Percentiles rank a stretch among this genome's conserved stretches.
Conservation (phyloP, 2,797 vertebrate genomes). For the Acanthurus lineatus region DNA sequence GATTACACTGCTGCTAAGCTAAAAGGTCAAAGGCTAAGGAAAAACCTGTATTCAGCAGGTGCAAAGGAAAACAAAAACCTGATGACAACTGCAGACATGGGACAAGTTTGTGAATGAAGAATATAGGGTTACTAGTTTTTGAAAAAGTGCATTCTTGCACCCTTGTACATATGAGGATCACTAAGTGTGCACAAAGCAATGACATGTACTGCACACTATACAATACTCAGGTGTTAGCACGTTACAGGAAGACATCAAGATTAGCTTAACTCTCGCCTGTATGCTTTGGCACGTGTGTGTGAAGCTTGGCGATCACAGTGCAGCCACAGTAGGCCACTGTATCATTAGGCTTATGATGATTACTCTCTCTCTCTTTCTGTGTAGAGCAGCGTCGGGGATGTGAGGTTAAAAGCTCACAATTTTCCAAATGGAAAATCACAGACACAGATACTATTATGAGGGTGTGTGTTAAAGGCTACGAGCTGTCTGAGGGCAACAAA, state of each 20-base stretch:
- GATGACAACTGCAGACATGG: background rate
- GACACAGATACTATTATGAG: constrained; percentile 83
- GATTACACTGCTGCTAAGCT: constrained; percentile 62
- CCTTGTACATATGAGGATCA: background rate
- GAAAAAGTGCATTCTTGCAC: background rate
- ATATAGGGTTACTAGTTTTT: constrained; percentile 9
- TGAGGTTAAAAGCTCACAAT: constrained; percentile 73
- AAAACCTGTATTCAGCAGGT: constrained; percentile 53
- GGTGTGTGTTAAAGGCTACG: constrained; percentile 68
- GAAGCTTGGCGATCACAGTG: constrained; percentile 51
- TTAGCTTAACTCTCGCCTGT: constrained; percentile 50
- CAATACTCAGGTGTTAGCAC: constrained; percentile 51
- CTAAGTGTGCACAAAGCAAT: constrained; percentile 23
- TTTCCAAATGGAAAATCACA: constrained; percentile 82
- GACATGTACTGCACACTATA: constrained; percentile 23
- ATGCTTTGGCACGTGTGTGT: constrained; percentile 64
- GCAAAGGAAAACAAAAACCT: constrained; percentile 22
- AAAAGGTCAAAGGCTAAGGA: constrained; percentile 56
- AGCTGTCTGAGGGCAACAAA: constrained; percentile 80
- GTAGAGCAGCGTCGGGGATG: constrained; percentile 46
- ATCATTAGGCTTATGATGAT: constrained; percentile 70
- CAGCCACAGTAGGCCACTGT: constrained; percentile 74
- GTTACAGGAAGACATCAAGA: constrained; percentile 59
- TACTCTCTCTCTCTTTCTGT: constrained; percentile 49
- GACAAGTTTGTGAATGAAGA: constrained; percentile 7